Conservation (phyloP, 2,113 vertebrate species). For the Bolborhynchus lineola region DNA sequence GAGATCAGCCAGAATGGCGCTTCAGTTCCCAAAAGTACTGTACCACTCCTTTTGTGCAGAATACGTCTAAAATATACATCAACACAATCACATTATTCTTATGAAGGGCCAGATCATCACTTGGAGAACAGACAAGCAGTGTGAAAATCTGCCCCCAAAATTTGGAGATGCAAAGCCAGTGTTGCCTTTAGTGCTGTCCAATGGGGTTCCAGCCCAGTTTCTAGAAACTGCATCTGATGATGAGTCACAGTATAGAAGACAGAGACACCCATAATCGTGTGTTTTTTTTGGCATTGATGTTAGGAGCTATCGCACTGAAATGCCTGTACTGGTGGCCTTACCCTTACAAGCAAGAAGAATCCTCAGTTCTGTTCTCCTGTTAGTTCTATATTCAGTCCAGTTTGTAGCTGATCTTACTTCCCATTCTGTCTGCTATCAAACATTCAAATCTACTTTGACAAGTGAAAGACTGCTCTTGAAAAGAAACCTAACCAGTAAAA, state of each 20-base stretch:
- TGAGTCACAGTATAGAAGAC: fast-evolving
- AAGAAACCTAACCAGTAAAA: background rate
- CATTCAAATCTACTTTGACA: background rate
- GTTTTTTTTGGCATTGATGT: background rate
- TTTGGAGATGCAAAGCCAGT: background rate
- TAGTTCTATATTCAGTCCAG: background rate
- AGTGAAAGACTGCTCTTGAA: background rate
- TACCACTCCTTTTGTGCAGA: background rate
- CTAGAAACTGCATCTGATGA: background rate
- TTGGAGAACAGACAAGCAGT: fast-evolving
- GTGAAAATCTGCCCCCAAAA: background rate
- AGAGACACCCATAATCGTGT: background rate
- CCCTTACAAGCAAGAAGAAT: background rate
- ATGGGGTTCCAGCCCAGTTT: background rate
- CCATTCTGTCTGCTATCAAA: background rate
- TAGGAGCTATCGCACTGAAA: background rate
- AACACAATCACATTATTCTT: fast-evolving
- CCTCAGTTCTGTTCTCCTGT: background rate
- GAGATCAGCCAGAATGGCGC: background rate
- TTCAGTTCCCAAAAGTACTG: background rate
- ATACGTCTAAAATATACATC: background rate
- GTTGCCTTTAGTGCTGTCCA: background rate
- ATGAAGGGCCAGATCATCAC: background rate
- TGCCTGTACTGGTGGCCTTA: background rate
- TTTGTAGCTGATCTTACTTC: background rate